Conservation (phyloP, 2,113 vertebrate genomes). For the Phylloscopus whistleri region DNA sequence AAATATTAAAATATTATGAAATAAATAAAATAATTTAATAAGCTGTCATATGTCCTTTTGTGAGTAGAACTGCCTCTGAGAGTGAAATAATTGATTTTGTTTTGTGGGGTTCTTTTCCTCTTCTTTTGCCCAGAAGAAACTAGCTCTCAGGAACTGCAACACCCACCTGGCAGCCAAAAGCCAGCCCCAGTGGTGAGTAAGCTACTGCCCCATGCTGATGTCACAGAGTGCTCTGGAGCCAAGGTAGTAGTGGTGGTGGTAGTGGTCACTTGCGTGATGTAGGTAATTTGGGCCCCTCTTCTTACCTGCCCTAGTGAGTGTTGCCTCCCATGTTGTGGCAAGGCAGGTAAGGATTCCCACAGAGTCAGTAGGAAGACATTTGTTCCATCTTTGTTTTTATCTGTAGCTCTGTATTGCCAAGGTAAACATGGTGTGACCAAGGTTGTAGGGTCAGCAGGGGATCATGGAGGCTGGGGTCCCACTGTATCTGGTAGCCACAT, state of each 20-base stretch:
- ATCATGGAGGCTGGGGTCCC: not conserved
- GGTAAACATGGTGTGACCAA: not conserved
- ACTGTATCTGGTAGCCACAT: not conserved
- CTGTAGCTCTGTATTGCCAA: not conserved
- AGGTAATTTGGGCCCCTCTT: not conserved
- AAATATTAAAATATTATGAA: not conserved
- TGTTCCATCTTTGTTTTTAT: not conserved
- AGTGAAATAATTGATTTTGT: not conserved
- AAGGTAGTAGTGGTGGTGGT: conserved; percentile 19
- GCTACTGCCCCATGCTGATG: not conserved
- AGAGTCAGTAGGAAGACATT: not conserved
- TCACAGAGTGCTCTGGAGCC: conserved; percentile 25
- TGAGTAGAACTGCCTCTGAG: not conserved
- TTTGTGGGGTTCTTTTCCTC: conserved; percentile 3
- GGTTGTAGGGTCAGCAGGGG: not conserved
- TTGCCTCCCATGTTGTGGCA: not conserved
- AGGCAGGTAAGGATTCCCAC: not conserved
- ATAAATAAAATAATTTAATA: not conserved
- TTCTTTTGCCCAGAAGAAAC: conserved; percentile 67
- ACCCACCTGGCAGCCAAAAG: conserved; percentile 66
- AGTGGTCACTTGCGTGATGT: not conserved
- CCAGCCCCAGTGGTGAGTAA: conserved; percentile 70
- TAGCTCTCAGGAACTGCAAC: conserved; percentile 70
- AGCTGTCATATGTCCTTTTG: not conserved
- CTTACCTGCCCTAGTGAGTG: not conserved